Evolutionary conservation across 1,140 invertebrate species (phyloP).

Genomic region (Drusus annulatus): DNA sequence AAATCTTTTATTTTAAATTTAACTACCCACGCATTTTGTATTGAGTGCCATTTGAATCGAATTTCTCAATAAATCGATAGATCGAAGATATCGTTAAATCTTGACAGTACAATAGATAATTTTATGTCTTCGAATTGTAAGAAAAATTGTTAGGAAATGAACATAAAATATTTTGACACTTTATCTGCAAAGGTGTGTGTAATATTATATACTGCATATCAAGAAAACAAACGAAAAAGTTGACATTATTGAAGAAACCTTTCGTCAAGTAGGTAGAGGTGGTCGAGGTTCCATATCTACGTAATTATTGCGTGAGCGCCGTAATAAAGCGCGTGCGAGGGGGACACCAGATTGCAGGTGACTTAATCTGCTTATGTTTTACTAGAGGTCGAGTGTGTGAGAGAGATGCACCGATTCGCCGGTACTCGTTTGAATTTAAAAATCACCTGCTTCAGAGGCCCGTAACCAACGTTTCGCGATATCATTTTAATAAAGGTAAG

Average conservation of each 20-base stretch:
- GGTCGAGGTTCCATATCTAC: constrained; percentile 19
- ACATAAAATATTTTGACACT: too few relatives aligned
- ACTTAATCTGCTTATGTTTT: constrained; percentile 46
- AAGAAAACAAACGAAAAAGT: not conserved
- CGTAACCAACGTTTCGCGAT: not conserved
- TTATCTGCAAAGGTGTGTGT: too few relatives aligned
- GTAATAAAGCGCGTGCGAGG: constrained; percentile 41
- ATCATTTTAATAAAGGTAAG: not conserved
- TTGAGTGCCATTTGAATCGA: too few relatives aligned
- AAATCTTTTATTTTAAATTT: too few relatives aligned
- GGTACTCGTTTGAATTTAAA: constrained; percentile 44
- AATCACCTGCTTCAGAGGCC: constrained; percentile 29
- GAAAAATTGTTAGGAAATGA: too few relatives aligned
- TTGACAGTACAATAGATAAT: too few relatives aligned
- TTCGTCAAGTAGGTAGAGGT: not conserved
- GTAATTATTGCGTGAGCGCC: constrained; percentile 47
- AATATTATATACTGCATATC: too few relatives aligned
- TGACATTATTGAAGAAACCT: not conserved
- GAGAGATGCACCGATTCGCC: constrained; percentile 39
- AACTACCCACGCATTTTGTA: too few relatives aligned
- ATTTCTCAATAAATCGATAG: too few relatives aligned
- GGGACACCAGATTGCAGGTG: constrained; percentile 34
- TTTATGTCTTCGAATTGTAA: too few relatives aligned
- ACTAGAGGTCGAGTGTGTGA: constrained; percentile 32
- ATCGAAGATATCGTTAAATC: too few relatives aligned